phyloP scores from a whole-genome alignment of 2,113 vertebrate species.

The Chaenogobius annularis region DNA sequence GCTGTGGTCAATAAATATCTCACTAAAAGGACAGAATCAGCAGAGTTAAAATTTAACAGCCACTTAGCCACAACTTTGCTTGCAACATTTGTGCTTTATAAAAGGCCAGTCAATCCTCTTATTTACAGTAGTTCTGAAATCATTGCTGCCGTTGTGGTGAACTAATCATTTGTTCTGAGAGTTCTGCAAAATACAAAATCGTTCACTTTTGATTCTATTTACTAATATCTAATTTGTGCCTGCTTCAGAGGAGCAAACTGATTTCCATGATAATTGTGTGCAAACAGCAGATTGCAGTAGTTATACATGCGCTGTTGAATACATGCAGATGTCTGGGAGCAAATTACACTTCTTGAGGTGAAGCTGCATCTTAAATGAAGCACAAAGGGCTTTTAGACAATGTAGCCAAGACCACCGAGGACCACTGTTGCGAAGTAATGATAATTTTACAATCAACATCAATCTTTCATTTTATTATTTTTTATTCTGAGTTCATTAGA shows the following conservation, averaged over 20 bases:
- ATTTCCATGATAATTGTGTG: slow-evolving; percentile 54
- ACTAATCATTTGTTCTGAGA: neutral
- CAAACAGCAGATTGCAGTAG: neutral
- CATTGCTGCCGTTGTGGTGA: neutral
- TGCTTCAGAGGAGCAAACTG: slow-evolving; percentile 28
- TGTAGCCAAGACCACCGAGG: neutral
- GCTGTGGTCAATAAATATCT: slow-evolving; percentile 20
- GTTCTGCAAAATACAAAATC: slow-evolving; percentile 14
- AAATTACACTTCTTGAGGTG: slow-evolving; percentile 25
- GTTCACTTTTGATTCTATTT: slow-evolving; percentile 31
- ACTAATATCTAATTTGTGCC: slow-evolving; percentile 53
- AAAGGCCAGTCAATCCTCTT: slow-evolving; percentile 7
- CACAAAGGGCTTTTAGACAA: slow-evolving; percentile 28
- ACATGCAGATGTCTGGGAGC: slow-evolving; percentile 38
- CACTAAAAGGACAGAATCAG: slow-evolving; percentile 17
- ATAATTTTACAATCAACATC: neutral
- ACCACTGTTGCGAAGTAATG: neutral
- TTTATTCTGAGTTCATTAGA: no score
- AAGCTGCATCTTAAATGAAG: slow-evolving; percentile 15
- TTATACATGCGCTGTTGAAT: slow-evolving; percentile 36
- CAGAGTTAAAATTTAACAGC: slow-evolving; percentile 15
- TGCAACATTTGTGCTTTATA: neutral
- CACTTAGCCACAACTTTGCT: slow-evolving; percentile 6
- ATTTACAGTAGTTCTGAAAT: slow-evolving; percentile 16
- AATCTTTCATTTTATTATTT: neutral